Base-by-base conservation (phyloP, 2,888 invertebrate genomes). In the Theretra japonica region DNA sequence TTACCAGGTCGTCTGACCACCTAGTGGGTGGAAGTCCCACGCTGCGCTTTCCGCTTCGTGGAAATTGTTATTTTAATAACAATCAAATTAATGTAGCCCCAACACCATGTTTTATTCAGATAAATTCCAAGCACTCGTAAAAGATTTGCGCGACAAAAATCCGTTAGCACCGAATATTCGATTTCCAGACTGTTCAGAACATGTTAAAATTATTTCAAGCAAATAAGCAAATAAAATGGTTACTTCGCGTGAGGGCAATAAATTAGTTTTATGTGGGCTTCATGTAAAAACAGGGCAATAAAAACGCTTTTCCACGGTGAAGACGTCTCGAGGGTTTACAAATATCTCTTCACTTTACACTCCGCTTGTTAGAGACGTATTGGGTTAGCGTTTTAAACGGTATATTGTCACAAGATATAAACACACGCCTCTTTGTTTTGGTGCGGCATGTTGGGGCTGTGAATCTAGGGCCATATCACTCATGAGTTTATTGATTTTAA, bases 251-350 rank as follows among this genome's bases (percentile, higher is more conserved):
- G 58, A 25, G 17, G 74, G 75, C 75, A 78, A 90, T 90, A 90
- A 90, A 90, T 90, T 88, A 86, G 84, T 83, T 89, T 90, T 89
- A 90, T 89, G 87, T 76, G 84, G 80, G 84, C 80, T 87, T 89
- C 89, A 90, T 90, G 90, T 89, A 88, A 90, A 89, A 89, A 88
- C 85, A 88, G 71, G 77, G 87, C 84, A 86, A 90, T 90, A 90
- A 90, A 88, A 88, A 83, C 83, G 85, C 84, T 86, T 79, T 81
- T 80, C 78, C 75, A 76, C 80, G 80, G 88, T 86, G 83, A 84
- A 86, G 86, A 84, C 77, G 83, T 58, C 56, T 41, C 23, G 33
- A 19, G 41, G 65, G 48, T 19, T 48, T 48, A 2, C 23, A 41
- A 6, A 65, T 41, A 48, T 48, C 48, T 23, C 48, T 41, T 23